Conservation (phyloP, 2,888 invertebrate species). For the Copidosoma aretas region DNA sequence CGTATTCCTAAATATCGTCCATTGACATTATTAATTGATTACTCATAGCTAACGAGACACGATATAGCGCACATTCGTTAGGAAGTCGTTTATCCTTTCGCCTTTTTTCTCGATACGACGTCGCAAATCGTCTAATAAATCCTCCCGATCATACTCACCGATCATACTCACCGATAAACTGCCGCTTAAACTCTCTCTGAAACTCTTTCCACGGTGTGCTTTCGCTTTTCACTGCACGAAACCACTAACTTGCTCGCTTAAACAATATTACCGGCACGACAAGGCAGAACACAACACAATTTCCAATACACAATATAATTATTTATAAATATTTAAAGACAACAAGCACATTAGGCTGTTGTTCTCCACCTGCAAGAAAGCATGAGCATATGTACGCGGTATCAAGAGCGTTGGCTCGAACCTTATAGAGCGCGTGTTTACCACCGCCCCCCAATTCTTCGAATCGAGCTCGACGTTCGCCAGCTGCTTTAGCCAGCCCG, state of each 20-base stretch:
- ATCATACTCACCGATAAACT: not conserved
- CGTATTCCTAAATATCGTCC: not conserved
- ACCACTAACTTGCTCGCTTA: not conserved
- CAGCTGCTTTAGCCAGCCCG: too few species aligned
- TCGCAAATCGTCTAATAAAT: not conserved
- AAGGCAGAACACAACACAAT: not conserved
- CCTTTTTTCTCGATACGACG: not conserved
- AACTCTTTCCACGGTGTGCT: not conserved
- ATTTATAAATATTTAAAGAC: too few species aligned
- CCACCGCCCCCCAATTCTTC: too few species aligned
- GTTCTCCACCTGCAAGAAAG: too few species aligned
- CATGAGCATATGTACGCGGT: too few species aligned
- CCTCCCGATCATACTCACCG: not conserved
- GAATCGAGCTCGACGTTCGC: too few species aligned
- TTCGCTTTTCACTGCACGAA: not conserved
- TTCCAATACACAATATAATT: too few species aligned
- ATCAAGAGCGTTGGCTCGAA: too few species aligned
- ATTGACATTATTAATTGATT: not conserved
- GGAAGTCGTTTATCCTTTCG: not conserved
- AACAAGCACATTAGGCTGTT: too few species aligned
- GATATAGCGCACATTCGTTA: not conserved
- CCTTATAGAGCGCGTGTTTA: too few species aligned
- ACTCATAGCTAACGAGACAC: not conserved
- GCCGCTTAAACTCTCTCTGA: not conserved
- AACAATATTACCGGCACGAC: not conserved